Percentiles rank a stretch among this genome's conserved stretches.
Conservation (phyloP, 2,888 invertebrate species). For the Drosophila parthenogenetica region DNA sequence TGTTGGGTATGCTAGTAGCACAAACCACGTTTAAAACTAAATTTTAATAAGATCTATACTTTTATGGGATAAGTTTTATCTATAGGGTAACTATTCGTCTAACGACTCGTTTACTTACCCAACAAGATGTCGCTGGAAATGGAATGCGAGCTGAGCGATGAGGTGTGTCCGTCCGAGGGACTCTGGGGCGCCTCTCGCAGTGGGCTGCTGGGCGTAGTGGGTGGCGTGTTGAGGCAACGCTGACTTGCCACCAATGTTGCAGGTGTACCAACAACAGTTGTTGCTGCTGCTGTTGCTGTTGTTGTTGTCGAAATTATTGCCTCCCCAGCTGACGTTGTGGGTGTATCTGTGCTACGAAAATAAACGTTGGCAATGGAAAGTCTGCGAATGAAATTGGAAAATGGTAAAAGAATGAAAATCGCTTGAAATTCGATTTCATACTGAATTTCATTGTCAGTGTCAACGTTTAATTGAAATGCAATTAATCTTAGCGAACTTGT, state of each 20-base stretch:
- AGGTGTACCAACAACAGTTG: conserved; percentile 29
- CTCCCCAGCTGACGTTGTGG: conserved; percentile 12
- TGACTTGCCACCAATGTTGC: conserved; percentile 49
- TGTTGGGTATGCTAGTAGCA: no score
- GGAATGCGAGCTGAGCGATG: conserved; percentile 83
- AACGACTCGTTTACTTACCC: conserved; percentile 70
- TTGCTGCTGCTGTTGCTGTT: conserved; percentile 19
- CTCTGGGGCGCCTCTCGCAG: conserved; percentile 81
- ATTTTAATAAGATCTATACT: no score
- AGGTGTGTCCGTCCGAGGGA: conserved; percentile 83
- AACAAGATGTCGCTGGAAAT: conserved; percentile 83
- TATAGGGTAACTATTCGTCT: background rate
- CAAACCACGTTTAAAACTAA: no score
- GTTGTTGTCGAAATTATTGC: conserved; percentile 4
- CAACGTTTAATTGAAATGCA: conserved; percentile 26
- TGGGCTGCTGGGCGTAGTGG: conserved; percentile 82
- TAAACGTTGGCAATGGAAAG: conserved; percentile 32
- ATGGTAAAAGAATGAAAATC: background rate
- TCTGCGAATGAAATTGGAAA: conserved; percentile 17
- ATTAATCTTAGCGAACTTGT: conserved; percentile 27
- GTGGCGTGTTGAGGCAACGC: conserved; percentile 79
- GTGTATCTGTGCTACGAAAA: conserved; percentile 34
- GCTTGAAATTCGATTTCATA: conserved; percentile 6
- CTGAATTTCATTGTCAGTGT: conserved; percentile 35
- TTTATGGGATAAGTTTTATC: no score